phyloP scores from a whole-genome alignment of 2,888 invertebrate species.

The Choreutis nemorana region DNA sequence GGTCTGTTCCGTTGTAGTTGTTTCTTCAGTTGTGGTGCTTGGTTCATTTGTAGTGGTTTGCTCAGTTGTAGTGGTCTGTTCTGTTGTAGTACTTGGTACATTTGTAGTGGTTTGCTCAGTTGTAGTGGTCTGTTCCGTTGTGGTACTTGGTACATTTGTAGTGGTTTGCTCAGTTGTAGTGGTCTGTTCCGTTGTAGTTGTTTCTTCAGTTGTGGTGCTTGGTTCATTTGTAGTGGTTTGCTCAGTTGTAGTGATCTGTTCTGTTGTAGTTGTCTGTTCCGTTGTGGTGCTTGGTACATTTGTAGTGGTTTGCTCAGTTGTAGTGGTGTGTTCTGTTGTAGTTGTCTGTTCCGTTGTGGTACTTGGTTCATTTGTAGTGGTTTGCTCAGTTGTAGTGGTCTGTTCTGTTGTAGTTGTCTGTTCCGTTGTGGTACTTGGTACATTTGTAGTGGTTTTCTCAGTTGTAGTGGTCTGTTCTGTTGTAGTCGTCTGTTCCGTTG shows the following conservation, averaged over 20 bases:
- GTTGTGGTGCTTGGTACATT: background rate
- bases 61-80: conserved; percentile 1
- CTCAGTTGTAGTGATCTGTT: too few species aligned
- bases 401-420: background rate
- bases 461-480: background rate
- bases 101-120: background rate
- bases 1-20: too few species aligned
- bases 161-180: too few species aligned
- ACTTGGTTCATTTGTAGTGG: background rate
- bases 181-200: too few species aligned
- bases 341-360: background rate
- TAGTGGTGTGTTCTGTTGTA: background rate
- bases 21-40: too few species aligned
- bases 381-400: too few species aligned
- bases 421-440: background rate
- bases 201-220: too few species aligned
- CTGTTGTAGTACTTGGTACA: conserved; percentile 5
- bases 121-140: too few species aligned
- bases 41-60: conserved; percentile 2
- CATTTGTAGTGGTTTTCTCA: too few species aligned
- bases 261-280: too few species aligned
- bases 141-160: too few species aligned
- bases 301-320: background rate
- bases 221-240: too few species aligned
- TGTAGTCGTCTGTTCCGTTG: background rate